phyloP scores from a whole-genome alignment of 2,888 invertebrate species.

The Corythucha ciliata region DNA sequence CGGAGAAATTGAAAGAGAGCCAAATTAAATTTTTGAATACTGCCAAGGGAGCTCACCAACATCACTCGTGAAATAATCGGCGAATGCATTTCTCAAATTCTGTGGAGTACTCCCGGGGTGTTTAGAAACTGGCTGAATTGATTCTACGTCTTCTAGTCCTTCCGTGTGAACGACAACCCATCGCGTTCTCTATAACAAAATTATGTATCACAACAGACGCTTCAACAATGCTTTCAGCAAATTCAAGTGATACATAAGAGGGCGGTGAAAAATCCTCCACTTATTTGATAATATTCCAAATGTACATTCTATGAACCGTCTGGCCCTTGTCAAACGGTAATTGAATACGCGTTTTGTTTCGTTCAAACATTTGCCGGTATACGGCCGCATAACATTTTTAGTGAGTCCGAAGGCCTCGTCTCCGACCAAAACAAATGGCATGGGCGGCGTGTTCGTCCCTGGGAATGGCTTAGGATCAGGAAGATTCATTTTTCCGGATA shows the following conservation, averaged over 20 bases:
- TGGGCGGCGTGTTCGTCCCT: slow-evolving; percentile 30
- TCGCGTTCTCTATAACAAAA: slow-evolving; percentile 31
- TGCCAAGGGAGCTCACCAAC: too few species aligned
- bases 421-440: slow-evolving; percentile 36
- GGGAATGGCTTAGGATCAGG: slow-evolving; percentile 33
- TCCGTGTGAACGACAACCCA: too few species aligned
- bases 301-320: slow-evolving; percentile 34
- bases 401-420: slow-evolving; percentile 36
- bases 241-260: slow-evolving; percentile 35
- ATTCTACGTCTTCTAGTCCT: too few species aligned
- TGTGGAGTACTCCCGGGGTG: too few species aligned
- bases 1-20: too few species aligned
- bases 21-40: too few species aligned
- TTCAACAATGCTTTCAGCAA: slow-evolving; percentile 36
- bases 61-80: too few species aligned
- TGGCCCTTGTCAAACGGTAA: slow-evolving; percentile 32
- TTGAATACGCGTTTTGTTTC: slow-evolving; percentile 34
- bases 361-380: slow-evolving; percentile 30
- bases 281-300: slow-evolving; percentile 38
- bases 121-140: too few species aligned
- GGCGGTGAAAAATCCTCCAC: slow-evolving; percentile 39
- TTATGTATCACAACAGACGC: slow-evolving; percentile 34
- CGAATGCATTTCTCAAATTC: too few species aligned
- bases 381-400: slow-evolving; percentile 33
- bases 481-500: slow-evolving; percentile 30